Conservation (phyloP, 2,888 invertebrate species). For the Stictocephala bisonia region DNA sequence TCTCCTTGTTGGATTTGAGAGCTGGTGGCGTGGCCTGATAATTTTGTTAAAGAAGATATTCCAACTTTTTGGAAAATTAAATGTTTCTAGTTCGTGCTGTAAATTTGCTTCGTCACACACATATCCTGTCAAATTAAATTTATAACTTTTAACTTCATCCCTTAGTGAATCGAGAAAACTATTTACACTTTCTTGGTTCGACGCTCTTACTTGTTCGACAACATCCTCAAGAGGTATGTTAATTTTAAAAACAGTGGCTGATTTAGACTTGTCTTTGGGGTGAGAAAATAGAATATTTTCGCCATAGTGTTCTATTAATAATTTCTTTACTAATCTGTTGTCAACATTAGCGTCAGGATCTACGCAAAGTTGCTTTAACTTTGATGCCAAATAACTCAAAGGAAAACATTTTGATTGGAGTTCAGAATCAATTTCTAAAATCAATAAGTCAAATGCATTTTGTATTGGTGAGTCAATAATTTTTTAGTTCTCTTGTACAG, state of each 20-base stretch:
- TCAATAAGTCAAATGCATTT: background rate
- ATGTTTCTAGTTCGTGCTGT: constrained; percentile 7
- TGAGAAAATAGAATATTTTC: constrained; percentile 19
- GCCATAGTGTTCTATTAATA: constrained; percentile 20
- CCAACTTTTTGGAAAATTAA: constrained; percentile 15
- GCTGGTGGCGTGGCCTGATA: constrained; percentile 20
- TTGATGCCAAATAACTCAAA: background rate
- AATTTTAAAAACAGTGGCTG: constrained; percentile 17
- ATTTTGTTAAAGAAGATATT: constrained; percentile 2
- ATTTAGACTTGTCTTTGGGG: constrained; percentile 15
- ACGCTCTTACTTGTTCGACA: background rate
- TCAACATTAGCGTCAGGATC: background rate
- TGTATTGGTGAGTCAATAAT: background rate
- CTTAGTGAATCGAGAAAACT: background rate
- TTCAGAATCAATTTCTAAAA: constrained; percentile 17
- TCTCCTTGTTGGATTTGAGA: constrained; percentile 14
- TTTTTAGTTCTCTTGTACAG: background rate
- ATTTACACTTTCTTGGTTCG: background rate
- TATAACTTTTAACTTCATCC: constrained; percentile 7
- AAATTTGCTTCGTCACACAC: constrained; percentile 19
- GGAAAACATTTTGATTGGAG: constrained; percentile 18
- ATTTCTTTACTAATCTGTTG: constrained; percentile 11
- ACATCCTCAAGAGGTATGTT: constrained; percentile 10
- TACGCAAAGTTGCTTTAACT: background rate
- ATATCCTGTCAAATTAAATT: constrained; percentile 20